Conservation (phyloP, 2,888 invertebrate genomes). For the Crocallis elinguaria region DNA sequence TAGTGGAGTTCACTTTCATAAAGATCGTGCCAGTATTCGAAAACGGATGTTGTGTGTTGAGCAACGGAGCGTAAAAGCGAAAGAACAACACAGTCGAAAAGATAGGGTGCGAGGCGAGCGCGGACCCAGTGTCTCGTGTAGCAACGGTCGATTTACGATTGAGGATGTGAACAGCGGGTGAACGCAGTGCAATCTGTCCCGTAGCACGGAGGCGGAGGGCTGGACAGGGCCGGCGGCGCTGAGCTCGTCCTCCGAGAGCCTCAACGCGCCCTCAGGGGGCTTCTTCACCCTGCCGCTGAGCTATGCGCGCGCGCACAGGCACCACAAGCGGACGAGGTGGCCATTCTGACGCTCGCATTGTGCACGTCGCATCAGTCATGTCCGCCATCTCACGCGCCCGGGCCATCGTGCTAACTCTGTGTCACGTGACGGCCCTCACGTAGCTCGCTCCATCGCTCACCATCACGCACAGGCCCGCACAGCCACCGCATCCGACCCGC, state of each 20-base stretch:
- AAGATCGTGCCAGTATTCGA: background rate
- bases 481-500: slow-evolving; percentile 23
- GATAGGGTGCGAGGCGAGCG: too few relatives aligned
- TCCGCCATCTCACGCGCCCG: slow-evolving; percentile 9
- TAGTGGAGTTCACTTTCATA: background rate
- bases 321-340: slow-evolving; percentile 93
- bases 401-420: slow-evolving; percentile 14
- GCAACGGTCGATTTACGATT: background rate
- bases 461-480: slow-evolving; percentile 55
- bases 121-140: too few relatives aligned
- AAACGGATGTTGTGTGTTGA: background rate
- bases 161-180: slow-evolving; percentile 17
- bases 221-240: slow-evolving; percentile 70
- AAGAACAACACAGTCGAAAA: background rate
- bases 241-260: slow-evolving; percentile 87
- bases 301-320: slow-evolving; percentile 91
- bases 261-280: slow-evolving; percentile 84
- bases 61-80: background rate
- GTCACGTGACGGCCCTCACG: slow-evolving; percentile 13
- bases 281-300: slow-evolving; percentile 90
- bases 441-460: slow-evolving; percentile 51
- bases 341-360: slow-evolving; percentile 58
- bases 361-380: slow-evolving; percentile 62
- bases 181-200: slow-evolving; percentile 37
- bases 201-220: slow-evolving; percentile 68